Percentiles rank a stretch among this genome's conserved stretches.
Evolutionary conservation across 2,113 vertebrate genomes (phyloP).

Genomic region (Syrmaticus mikado): DNA sequence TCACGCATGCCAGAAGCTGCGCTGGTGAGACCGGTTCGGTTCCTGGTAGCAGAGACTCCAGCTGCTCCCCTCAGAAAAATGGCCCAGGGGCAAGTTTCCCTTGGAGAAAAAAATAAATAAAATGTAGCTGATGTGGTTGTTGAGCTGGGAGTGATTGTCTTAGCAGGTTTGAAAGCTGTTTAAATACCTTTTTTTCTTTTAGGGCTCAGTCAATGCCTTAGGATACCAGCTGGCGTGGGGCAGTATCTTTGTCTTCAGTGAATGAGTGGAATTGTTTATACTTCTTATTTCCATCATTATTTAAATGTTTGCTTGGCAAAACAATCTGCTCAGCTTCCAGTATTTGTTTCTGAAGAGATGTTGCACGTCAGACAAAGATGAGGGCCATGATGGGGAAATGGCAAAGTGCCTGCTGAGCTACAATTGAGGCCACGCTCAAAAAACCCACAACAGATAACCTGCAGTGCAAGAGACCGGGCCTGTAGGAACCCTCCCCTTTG

Average conservation of each 20-base stretch:
- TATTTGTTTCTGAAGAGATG: constrained; percentile 58
- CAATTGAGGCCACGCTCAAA: neutral
- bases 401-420: neutral
- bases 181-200: constrained; percentile 14
- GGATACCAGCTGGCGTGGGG: constrained; percentile 4
- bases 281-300: constrained; percentile 56
- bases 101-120: neutral
- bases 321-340: constrained; percentile 61
- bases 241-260: constrained; percentile 42
- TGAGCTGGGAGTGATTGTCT: neutral
- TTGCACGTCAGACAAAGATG: constrained; percentile 1
- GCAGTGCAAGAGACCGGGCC: neutral
- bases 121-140: neutral
- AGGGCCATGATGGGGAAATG: neutral
- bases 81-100: neutral
- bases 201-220: neutral
- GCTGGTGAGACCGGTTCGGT: neutral
- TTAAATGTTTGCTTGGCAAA: constrained; percentile 57
- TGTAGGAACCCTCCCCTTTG: rapidly evolving
- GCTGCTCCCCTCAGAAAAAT: neutral
- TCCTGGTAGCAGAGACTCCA: neutral
- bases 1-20: neutral
- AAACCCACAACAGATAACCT: neutral
- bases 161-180: constrained; percentile 18
- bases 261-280: constrained; percentile 60